phyloP scores from a whole-genome alignment of 2,113 vertebrate genomes.

The Pseudolaguvia tuberculata region DNA sequence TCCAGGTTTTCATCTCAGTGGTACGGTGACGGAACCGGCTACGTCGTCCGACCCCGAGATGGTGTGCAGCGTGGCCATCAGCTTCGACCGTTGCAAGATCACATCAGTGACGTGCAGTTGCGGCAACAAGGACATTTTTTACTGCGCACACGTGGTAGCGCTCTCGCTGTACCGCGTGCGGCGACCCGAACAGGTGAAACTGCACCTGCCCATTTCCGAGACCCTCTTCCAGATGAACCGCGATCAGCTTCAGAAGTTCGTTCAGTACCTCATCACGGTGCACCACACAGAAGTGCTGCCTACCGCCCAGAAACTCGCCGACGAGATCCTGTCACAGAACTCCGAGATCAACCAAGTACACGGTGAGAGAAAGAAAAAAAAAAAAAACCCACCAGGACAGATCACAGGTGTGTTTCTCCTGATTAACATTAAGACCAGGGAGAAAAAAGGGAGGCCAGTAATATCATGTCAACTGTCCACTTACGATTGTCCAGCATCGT shows the following conservation, averaged over 20 bases:
- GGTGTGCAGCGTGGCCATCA: slow-evolving; percentile 96
- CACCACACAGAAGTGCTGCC: slow-evolving; percentile 98
- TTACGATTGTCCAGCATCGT: too few relatives aligned
- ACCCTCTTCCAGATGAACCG: slow-evolving; percentile 99
- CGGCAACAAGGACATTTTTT: slow-evolving; percentile 99
- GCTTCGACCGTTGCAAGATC: slow-evolving; percentile 99
- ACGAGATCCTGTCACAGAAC: slow-evolving; percentile 98
- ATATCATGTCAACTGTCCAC: too few relatives aligned
- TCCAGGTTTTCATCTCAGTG: slow-evolving; percentile 93
- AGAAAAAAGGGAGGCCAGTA: too few relatives aligned
- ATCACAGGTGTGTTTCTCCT: too few relatives aligned
- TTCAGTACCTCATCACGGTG: slow-evolving; percentile 98
- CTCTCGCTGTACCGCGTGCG: slow-evolving; percentile 95
- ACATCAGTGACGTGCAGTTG: slow-evolving; percentile 97
- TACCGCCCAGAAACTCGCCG: slow-evolving; percentile 94
- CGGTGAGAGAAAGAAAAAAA: slow-evolving; percentile 82
- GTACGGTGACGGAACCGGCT: slow-evolving; percentile 95
- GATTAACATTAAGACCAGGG: too few relatives aligned
- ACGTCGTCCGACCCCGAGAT: slow-evolving; percentile 88
- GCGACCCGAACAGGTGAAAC: slow-evolving; percentile 96
- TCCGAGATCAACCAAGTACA: slow-evolving; percentile 99
- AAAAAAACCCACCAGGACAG: too few relatives aligned
- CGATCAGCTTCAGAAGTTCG: slow-evolving; percentile 98
- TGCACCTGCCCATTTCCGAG: slow-evolving; percentile 98
- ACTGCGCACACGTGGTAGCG: slow-evolving; percentile 95